Evolutionary conservation across 2,888 invertebrate genomes (phyloP).

Genomic region (Cremastobaeus sp.): DNA sequence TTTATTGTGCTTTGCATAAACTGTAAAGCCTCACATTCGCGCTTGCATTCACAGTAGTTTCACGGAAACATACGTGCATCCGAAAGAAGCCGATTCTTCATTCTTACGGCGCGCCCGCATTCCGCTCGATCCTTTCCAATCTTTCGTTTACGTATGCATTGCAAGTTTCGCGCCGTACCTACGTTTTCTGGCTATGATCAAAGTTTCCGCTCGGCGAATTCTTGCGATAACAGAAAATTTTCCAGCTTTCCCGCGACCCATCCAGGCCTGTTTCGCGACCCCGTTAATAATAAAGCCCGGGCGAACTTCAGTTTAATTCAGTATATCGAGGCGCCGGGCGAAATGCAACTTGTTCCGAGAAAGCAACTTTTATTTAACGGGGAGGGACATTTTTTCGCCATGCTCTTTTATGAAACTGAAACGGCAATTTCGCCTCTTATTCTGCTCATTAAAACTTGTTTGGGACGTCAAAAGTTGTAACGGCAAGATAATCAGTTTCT

Average conservation of each 20-base stretch:
- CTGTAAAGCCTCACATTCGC: slow-evolving; percentile 41
- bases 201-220: slow-evolving; percentile 52
- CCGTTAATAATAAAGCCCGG: slow-evolving; percentile 14
- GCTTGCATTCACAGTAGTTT: slow-evolving; percentile 47
- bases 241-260: slow-evolving; percentile 17
- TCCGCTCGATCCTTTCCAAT: slow-evolving; percentile 57
- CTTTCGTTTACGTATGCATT: slow-evolving; percentile 59
- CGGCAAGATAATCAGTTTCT: too few species aligned
- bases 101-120: slow-evolving; percentile 43
- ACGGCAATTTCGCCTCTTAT: neutral
- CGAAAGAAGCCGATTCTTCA: slow-evolving; percentile 56
- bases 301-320: slow-evolving; percentile 21
- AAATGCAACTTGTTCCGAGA: neutral
- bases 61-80: slow-evolving; percentile 55
- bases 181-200: slow-evolving; percentile 54
- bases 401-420: too few species aligned
- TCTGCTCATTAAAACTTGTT: neutral
- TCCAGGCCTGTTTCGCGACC: neutral
- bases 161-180: slow-evolving; percentile 52
- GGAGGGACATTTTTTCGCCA: too few species aligned
- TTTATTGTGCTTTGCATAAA: slow-evolving; percentile 53
- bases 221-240: slow-evolving; percentile 49
- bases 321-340: slow-evolving; percentile 9
- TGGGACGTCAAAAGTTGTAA: too few species aligned
- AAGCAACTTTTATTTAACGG: too few species aligned